Evolutionary conservation across 2,888 invertebrate species (phyloP), one percentile per base, ranked within the genome.

Genomic region (Sinopyrophorus schimmeli): DNA sequence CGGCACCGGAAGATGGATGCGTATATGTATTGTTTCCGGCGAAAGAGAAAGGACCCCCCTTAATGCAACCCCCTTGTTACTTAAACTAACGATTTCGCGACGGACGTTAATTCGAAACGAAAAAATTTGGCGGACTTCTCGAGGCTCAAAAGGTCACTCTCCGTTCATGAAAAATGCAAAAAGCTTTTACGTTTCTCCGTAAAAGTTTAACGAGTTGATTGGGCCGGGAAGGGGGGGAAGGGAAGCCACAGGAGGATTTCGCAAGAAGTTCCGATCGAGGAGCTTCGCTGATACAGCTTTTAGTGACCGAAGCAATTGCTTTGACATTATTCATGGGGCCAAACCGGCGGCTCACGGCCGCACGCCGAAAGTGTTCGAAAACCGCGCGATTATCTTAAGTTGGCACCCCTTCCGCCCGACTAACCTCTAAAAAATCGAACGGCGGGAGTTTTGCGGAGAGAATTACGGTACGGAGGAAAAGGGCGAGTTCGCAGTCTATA

Each of bases 11-110:
- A 73, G 72, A 73, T 71, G 67, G 69, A 73, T 73, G 71, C 72
- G 72, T 72, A 70, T 72, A 71, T 71, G 72, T 70, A 71, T 73
- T 73, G 72, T 73, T 73, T 73, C 72, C 73, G 70, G 71, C 68
- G 61, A 61, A 64, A 61, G 61, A 62, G 65, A 72, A 72, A 72
- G 71, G 72, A 72, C 69, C 70, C 71, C 71, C 68, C 72, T 70
- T 73, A 73, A 72, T 72, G n/a, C n/a, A n/a, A n/a, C n/a, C 70
- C 69, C 66, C 66, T 65, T 67, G 69, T 73, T 72, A 73, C 73
- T 73, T 72, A 72, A 59, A 70, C 69, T 71, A 73, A 71, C 71
- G 69, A 69, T 66, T 68, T 60, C 56, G 54, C 60, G 60, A 61
- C 58, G 57, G 59, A 54, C 14, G 12, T 40, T 40, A 40, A 40